These are phyloP conservation scores for Salvelinus namaycush DNA, from an alignment of 2,113 vertebrate genomes.

Conservation along the genomic window DNA sequence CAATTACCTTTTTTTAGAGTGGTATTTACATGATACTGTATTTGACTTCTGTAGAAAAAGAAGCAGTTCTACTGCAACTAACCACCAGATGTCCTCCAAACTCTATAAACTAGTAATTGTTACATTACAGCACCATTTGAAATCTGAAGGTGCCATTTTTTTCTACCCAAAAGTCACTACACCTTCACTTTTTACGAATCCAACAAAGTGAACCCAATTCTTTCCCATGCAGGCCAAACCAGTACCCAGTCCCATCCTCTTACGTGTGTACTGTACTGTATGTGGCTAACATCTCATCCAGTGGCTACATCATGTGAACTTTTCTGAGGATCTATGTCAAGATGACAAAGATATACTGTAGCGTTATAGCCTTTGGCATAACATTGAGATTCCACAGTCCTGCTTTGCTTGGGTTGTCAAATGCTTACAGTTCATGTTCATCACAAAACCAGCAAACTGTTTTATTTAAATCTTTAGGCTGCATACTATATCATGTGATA, in stretches of 20 bases:
- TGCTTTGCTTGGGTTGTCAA: not conserved
- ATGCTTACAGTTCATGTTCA: not conserved
- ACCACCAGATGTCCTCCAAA: slow-evolving; percentile 63
- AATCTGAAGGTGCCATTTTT: not conserved
- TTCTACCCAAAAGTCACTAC: not conserved
- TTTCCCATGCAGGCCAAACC: not conserved
- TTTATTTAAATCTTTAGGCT: not conserved
- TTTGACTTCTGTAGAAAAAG: not conserved
- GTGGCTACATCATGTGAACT: slow-evolving; percentile 13
- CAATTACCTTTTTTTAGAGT: too few species aligned
- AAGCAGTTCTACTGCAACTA: slow-evolving; percentile 28
- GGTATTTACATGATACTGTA: too few species aligned
- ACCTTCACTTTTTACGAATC: not conserved
- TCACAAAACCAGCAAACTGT: not conserved
- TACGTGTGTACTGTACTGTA: slow-evolving; percentile 5
- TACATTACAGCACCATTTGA: not conserved
- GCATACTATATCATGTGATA: not conserved
- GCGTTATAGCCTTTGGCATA: not conserved
- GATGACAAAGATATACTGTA: not conserved
- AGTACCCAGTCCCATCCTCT: slow-evolving; percentile 27
- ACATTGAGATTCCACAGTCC: not conserved
- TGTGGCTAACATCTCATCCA: slow-evolving; percentile 23
- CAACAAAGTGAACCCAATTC: not conserved
- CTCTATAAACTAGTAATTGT: slow-evolving; percentile 6
- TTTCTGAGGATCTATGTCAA: not conserved